Base-by-base conservation (phyloP, 2,113 vertebrate species). In the Mus pahari region DNA sequence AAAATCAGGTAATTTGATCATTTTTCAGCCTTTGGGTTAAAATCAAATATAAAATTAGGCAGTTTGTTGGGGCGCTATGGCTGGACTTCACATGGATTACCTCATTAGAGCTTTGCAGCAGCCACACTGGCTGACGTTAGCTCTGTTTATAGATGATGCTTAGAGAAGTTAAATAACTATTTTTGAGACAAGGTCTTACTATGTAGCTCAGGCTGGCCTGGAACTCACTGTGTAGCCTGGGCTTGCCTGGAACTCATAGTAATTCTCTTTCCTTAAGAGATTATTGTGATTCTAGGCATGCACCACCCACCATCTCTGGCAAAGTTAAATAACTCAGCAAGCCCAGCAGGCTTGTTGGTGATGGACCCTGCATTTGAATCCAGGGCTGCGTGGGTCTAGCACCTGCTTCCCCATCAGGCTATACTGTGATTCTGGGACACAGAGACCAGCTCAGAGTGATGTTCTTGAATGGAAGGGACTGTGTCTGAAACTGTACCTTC, bases 51-150 rank as follows among this genome's bases (percentile, higher is more conserved):
- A 31, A 87, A 31, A 96, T 64, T 26, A 75, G 78, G 45, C 58
- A 82, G 64, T 82, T 31, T 86, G n/a, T 64, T 58, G 22, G 55
- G n/a, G 39, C 11, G 6, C 19, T 22, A 22, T 42, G 26, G 42
- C 33, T 19, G 82, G 28, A 48, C 89, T 95, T 96, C 91, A 68
- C 24, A 73, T 68, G 45, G 4, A 70, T 93, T 84, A 87, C 74
- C 64, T 91, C 71, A 92, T 60, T 89, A 86, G 95, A 33, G 31
- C 71, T 22, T 81, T 83, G 66, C 74, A 93, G 86, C 33, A 58
- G 73, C 75, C 75, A 14, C 42, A 77, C 24, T 79, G 28, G 71
- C 48, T 94, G 55, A 36, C 20, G 79, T 81, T 68, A 84, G 79
- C 89, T 94, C 48, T 71, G 89, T 89, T 92, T 78, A 79, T 22